Conservation (phyloP, 2,113 vertebrate genomes). For the Spea multiplicata region DNA sequence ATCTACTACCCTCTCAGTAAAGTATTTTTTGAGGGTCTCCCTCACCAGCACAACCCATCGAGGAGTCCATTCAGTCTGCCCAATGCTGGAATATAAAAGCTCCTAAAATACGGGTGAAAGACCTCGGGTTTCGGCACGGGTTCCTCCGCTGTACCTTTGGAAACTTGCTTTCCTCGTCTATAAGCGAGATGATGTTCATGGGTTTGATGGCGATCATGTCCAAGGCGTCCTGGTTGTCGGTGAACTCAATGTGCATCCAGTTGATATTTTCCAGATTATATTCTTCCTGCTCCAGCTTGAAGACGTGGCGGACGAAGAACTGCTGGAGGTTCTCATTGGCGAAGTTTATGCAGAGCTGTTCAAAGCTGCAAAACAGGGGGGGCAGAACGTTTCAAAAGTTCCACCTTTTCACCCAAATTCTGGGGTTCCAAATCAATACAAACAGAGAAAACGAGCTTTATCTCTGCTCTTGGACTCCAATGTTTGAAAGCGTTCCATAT, state of each 20-base stretch:
- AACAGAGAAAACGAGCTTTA: too few species aligned
- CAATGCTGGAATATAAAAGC: too few species aligned
- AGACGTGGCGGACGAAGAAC: constrained; percentile 95
- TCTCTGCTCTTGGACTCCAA: too few species aligned
- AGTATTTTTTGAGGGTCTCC: too few species aligned
- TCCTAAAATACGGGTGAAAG: too few species aligned
- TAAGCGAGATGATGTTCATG: constrained; percentile 99
- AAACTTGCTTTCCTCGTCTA: constrained; percentile 97
- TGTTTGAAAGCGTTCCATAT: too few species aligned
- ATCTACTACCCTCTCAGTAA: too few species aligned
- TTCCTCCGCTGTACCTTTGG: constrained; percentile 80
- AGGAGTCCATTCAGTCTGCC: too few species aligned
- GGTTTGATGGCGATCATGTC: constrained; percentile 98
- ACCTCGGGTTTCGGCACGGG: not conserved
- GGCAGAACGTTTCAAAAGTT: too few species aligned
- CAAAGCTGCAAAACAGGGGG: constrained; percentile 74
- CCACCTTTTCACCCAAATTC: too few species aligned
- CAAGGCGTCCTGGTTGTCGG: constrained; percentile 95
- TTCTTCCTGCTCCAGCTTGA: constrained; percentile 97
- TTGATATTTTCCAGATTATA: constrained; percentile 97
- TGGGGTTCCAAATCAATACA: too few species aligned
- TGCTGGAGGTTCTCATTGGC: constrained; percentile 98
- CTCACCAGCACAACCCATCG: too few species aligned
- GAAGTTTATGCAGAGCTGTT: constrained; percentile 98
- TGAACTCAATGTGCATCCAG: constrained; percentile 99